Percentiles rank a stretch among this genome's conserved stretches.
These are phyloP conservation scores for Podotricha telesiphe DNA, from an alignment of 2,888 invertebrate genomes.

Conservation along the genomic window DNA sequence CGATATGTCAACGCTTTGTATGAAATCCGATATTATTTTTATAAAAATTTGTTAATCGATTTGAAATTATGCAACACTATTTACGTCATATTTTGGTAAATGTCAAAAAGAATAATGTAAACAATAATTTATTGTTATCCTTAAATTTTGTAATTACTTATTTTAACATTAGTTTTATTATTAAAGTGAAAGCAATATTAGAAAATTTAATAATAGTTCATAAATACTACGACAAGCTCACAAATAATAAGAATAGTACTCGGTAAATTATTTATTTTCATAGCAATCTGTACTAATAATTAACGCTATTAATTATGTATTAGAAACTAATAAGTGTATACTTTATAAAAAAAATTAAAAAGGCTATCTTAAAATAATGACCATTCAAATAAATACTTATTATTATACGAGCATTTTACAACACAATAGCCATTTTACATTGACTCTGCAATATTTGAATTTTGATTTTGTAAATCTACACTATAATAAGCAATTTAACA, in stretches of 20 bases:
- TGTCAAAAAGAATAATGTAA: constrained; percentile 22
- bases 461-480: constrained; percentile 11
- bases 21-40: constrained; percentile 40
- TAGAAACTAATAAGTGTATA: background rate
- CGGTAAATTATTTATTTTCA: background rate
- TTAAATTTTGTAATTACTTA: too few species aligned
- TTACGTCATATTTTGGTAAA: constrained; percentile 15
- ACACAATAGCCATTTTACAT: background rate
- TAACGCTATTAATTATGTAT: background rate
- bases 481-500: background rate
- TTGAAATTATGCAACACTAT: constrained; percentile 53
- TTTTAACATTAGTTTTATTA: too few species aligned
- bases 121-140: background rate
- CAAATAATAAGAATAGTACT: background rate
- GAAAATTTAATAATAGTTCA: background rate
- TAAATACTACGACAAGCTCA: background rate
- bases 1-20: background rate
- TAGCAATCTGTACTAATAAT: background rate
- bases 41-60: constrained; percentile 27
- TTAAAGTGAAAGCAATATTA: background rate
- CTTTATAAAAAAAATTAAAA: background rate
- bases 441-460: background rate
- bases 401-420: background rate
- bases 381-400: background rate
- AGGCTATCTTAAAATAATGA: background rate